These are phyloP conservation scores for Champsocephalus esox DNA, from an alignment of 2,797 vertebrate species.

Conservation along the genomic window DNA sequence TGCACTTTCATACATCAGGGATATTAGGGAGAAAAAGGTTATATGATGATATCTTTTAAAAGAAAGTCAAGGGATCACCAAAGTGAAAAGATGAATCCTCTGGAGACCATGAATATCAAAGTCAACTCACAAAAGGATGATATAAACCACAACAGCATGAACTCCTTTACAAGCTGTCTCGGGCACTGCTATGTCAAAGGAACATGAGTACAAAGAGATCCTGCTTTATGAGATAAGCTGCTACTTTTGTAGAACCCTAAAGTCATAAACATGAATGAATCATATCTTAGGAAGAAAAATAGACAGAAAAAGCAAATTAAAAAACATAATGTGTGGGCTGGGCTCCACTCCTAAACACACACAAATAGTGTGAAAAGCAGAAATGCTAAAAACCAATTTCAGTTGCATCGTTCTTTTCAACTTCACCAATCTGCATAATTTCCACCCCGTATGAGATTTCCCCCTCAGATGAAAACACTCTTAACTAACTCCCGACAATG, in stretches of 20 bases:
- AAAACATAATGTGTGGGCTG: not conserved
- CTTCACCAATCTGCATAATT: slow-evolving; percentile 34
- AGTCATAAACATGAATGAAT: slow-evolving; percentile 9
- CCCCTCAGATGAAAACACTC: slow-evolving; percentile 50
- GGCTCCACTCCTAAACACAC: slow-evolving; percentile 1
- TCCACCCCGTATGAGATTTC: slow-evolving; percentile 48
- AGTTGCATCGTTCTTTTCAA: slow-evolving; percentile 14
- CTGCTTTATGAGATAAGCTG: not conserved
- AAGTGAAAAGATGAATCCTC: not conserved
- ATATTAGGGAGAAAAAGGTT: not conserved
- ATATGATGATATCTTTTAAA: not conserved
- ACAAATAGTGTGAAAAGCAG: slow-evolving; percentile 20
- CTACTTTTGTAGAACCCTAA: not conserved
- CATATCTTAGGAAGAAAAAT: not conserved
- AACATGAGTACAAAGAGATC: not conserved
- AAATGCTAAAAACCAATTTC: slow-evolving; percentile 25
- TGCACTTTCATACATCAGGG: not conserved
- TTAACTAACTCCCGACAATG: slow-evolving; percentile 44
- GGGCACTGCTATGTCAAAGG: not conserved
- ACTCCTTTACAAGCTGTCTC: not conserved
- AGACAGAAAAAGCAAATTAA: not conserved
- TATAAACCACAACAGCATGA: not conserved
- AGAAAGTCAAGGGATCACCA: not conserved
- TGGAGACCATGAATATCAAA: not conserved
- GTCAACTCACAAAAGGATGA: not conserved